Evolutionary conservation across 2,888 invertebrate species (phyloP), one percentile per base, ranked within the genome.

Genomic region (Acrobasis consociella): DNA sequence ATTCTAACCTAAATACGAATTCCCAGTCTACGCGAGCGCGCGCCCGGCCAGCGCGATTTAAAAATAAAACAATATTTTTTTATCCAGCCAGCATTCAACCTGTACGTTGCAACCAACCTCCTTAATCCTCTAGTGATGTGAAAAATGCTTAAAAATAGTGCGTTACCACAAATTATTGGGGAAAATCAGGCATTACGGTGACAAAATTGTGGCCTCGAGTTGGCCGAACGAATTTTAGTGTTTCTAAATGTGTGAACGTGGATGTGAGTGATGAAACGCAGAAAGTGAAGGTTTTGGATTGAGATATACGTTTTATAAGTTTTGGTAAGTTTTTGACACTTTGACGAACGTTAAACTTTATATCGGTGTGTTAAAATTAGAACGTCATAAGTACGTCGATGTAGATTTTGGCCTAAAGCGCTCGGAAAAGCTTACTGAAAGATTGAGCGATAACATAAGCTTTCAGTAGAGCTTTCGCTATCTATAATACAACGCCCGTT

Each of bases 1-100:
- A 87, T 87, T 89, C 88, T 89, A 92, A 91, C 91, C 91, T 90
- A 91, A 89, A 90, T 90, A 83, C 85, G 84, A 91, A 90, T 87
- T 84, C 78, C 86, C 82, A 83, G 83, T 82, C 81, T 77, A 78
- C 83, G 77, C 81, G 80, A 83, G 85, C 84, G 82, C 80, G 81
- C 85, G 79, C 85, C 85, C 83, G 82, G 84, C 83, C 83, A 80
- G 74, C 77, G 83, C 77, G 68, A 81, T 87, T 88, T 87, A 91
- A 86, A 89, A 90, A 83, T 87, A 87, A 86, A 84, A 81, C 78
- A 74, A 66, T 71, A 59, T 65, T 75, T 77, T 73, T 78, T 71
- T 31, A 62, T 75, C 68, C 72, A 65, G 67, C 72, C 72, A 71
- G 73, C 59, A 63, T 62, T 59, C 55, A 49, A 31, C 62, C 56